Evolutionary conservation across 2,113 vertebrate species (phyloP).

Genomic region (Chamaea fasciata): DNA sequence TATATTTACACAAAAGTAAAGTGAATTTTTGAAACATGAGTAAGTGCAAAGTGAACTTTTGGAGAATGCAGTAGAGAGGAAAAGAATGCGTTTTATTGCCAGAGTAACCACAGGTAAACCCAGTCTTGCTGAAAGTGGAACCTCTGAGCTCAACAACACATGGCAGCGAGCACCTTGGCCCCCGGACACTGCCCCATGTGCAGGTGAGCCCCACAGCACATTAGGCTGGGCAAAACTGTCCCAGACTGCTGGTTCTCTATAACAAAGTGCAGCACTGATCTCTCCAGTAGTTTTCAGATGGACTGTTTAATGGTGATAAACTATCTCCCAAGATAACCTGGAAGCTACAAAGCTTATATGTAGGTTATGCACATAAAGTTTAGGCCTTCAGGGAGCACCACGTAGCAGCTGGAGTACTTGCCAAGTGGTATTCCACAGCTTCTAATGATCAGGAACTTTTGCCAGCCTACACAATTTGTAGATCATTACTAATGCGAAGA

Average conservation of each 20-base stretch:
- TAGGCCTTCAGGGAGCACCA: neutral
- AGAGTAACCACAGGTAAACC: neutral
- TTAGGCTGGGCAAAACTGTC: fast-evolving
- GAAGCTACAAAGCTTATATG: neutral
- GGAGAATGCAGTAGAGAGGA: neutral
- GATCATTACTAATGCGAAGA: neutral
- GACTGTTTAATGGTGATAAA: neutral
- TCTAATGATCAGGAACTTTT: neutral
- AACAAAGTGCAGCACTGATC: neutral
- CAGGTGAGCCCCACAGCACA: neutral
- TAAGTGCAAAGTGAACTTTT: neutral
- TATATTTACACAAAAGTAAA: neutral
- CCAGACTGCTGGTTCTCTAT: neutral
- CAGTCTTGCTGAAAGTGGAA: neutral
- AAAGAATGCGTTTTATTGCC: neutral
- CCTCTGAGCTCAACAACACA: neutral
- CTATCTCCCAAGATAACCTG: neutral
- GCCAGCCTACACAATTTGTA: neutral
- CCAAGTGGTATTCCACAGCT: neutral
- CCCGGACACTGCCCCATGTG: fast-evolving
- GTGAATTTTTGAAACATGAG: neutral
- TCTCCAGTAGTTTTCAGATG: neutral
- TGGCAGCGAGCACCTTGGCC: fast-evolving
- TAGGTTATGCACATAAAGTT: neutral
- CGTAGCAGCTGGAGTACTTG: neutral